These are phyloP conservation scores for Petaurus breviceps DNA, from an alignment of 2,113 vertebrate species.

Conservation along the genomic window DNA sequence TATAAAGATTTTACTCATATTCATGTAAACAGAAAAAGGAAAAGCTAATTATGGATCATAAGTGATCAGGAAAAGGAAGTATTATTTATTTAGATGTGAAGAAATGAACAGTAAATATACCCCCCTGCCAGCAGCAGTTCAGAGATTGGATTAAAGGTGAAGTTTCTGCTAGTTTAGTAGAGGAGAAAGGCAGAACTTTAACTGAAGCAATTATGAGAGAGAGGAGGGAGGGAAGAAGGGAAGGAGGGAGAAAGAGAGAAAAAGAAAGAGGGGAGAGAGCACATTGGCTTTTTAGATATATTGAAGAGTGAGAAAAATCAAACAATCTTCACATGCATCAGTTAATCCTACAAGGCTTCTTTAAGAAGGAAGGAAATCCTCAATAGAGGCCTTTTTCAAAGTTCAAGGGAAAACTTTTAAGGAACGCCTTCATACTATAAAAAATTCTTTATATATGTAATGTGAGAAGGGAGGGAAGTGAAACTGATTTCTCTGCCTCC, in stretches of 20 bases:
- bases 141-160: conserved; percentile 3
- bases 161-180: background rate
- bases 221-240: too few species aligned
- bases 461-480: background rate
- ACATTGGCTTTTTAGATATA: too few species aligned
- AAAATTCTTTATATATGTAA: background rate
- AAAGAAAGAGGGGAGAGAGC: too few species aligned
- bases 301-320: too few species aligned
- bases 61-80: conserved; percentile 6
- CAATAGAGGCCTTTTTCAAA: conserved; percentile 68
- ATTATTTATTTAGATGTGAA: background rate
- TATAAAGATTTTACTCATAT: background rate
- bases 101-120: background rate
- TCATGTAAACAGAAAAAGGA: background rate
- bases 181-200: background rate
- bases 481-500: background rate
- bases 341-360: conserved; percentile 46
- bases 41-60: background rate
- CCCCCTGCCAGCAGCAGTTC: background rate
- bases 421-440: background rate
- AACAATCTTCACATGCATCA: conserved; percentile 23
- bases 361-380: conserved; percentile 62
- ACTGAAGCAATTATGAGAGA: background rate
- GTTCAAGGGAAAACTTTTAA: conserved; percentile 55
- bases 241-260: too few species aligned